Evolutionary conservation across 2,113 vertebrate species (phyloP).

Genomic region (Glareola pratincola): DNA sequence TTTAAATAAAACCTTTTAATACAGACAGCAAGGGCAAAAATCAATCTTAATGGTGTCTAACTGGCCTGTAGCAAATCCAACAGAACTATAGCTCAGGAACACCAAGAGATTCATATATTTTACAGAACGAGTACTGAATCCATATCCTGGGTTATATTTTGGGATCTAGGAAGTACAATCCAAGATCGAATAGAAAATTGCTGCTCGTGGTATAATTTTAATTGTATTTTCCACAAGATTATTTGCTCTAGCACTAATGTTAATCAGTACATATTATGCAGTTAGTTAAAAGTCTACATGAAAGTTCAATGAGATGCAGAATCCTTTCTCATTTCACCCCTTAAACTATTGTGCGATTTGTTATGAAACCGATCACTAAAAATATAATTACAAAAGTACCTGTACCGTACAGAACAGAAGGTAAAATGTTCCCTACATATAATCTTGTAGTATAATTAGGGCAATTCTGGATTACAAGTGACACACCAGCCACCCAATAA

Average conservation of each 20-base stretch:
- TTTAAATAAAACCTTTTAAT: not conserved
- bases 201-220: not conserved
- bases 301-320: not conserved
- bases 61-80: not conserved
- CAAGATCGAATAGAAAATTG: not conserved
- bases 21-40: not conserved
- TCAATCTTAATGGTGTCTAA: not conserved
- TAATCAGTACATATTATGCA: not conserved
- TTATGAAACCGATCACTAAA: not conserved
- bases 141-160: not conserved
- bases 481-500: not conserved
- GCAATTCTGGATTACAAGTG: not conserved
- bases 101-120: not conserved
- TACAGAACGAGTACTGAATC: not conserved
- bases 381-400: not conserved
- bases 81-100: not conserved
- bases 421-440: not conserved
- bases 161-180: not conserved
- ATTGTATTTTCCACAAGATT: not conserved
- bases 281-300: not conserved
- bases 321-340: not conserved
- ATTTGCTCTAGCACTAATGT: not conserved
- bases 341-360: not conserved
- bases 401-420: not conserved
- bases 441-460: not conserved